Percentiles rank a stretch among this genome's conserved stretches.
Evolutionary conservation across 1,140 invertebrate genomes (phyloP).

Genomic region (Tetragonula clypearis): DNA sequence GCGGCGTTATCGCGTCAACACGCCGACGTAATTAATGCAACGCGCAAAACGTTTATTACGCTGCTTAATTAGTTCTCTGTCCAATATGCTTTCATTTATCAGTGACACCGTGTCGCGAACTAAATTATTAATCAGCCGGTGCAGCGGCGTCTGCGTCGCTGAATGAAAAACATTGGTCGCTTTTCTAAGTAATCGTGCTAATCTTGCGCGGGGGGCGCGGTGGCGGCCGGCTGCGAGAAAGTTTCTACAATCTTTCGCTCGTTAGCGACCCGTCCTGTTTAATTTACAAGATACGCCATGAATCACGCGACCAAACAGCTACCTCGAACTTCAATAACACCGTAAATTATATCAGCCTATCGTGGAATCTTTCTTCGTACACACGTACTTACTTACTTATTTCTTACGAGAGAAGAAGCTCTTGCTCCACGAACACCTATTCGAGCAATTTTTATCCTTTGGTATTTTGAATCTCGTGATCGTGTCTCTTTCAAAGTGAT

Average conservation of each 20-base stretch:
- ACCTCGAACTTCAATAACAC: constrained; percentile 23
- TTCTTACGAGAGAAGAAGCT: background rate
- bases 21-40: constrained; percentile 36
- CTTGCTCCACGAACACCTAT: background rate
- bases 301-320: constrained; percentile 27
- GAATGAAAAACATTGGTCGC: constrained; percentile 27
- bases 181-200: constrained; percentile 23
- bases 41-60: constrained; percentile 48
- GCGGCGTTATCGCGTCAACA: constrained; percentile 33
- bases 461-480: background rate
- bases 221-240: background rate
- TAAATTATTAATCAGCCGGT: constrained; percentile 44
- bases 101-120: background rate
- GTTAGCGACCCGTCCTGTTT: constrained; percentile 36
- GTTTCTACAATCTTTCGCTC: constrained; percentile 49
- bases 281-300: constrained; percentile 47
- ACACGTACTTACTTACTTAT: background rate
- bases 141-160: background rate
- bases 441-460: background rate
- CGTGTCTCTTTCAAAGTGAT: background rate
- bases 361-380: background rate
- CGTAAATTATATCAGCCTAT: background rate
- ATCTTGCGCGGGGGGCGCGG: background rate
- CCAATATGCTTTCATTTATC: constrained; percentile 44
- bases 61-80: constrained; percentile 45